These are phyloP conservation scores for Aspidiotus destructor DNA, from an alignment of 2,888 invertebrate genomes.

Conservation along the genomic window DNA sequence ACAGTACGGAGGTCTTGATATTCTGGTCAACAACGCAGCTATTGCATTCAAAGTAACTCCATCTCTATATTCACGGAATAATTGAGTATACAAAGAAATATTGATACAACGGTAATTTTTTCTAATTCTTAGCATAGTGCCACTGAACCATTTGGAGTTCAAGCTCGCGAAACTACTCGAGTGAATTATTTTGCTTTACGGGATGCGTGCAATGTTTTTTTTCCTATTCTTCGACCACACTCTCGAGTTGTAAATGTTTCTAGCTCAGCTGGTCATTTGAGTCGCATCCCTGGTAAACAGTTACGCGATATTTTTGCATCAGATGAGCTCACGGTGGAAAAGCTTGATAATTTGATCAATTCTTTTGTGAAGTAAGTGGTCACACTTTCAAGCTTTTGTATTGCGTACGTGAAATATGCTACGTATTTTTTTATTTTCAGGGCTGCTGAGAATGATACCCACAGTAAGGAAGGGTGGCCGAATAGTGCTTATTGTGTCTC, in stretches of 20 bases:
- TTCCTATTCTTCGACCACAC: conserved; percentile 58
- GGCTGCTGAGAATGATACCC: conserved; percentile 41
- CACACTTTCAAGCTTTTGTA: too few species aligned
- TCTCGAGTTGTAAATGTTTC: conserved; percentile 68
- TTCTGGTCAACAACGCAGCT: background rate
- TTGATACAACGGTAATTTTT: too few species aligned
- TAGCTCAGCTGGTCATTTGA: conserved; percentile 56
- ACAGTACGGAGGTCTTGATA: background rate
- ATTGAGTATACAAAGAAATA: too few species aligned
- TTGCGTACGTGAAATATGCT: too few species aligned
- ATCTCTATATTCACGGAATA: too few species aligned
- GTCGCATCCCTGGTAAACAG: conserved; percentile 50
- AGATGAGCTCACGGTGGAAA: conserved; percentile 40
- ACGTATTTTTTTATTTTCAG: conserved; percentile 35
- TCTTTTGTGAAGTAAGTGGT: conserved; percentile 31
- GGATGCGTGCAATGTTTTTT: conserved; percentile 56
- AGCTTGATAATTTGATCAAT: conserved; percentile 32
- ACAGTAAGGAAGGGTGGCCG: conserved; percentile 49
- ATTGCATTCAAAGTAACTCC: background rate
- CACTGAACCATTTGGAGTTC: conserved; percentile 51
- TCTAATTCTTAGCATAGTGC: too few species aligned
- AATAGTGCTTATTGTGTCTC: conserved; percentile 58
- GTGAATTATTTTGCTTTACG: conserved; percentile 62
- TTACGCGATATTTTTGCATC: conserved; percentile 44
- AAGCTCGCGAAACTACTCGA: conserved; percentile 59